Evolutionary conservation across 1,140 invertebrate genomes (phyloP).

Genomic region (Cecropterus lyciades): DNA sequence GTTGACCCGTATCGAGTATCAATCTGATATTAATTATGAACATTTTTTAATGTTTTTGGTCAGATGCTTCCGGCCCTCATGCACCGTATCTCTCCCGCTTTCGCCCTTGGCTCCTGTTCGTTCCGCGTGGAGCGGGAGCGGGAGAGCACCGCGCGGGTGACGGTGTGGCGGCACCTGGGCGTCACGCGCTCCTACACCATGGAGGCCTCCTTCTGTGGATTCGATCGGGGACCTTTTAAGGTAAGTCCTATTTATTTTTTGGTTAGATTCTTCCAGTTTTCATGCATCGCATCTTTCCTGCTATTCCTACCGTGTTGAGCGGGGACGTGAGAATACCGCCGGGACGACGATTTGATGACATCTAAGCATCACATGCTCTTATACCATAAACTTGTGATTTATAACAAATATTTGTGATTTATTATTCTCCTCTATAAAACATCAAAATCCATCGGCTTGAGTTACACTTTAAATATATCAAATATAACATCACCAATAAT

Average conservation of each 20-base stretch:
- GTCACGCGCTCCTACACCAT: conserved; percentile 92
- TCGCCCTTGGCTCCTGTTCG: conserved; percentile 90
- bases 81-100: conserved; percentile 88
- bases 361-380: too few species aligned
- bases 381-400: too few species aligned
- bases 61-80: conserved; percentile 89
- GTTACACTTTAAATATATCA: too few species aligned
- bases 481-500: too few species aligned
- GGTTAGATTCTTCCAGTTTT: conserved; percentile 88
- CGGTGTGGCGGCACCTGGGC: conserved; percentile 93
- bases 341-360: conserved; percentile 71
- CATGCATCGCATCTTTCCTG: conserved; percentile 88
- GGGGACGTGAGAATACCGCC: conserved; percentile 92
- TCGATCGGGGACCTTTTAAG: conserved; percentile 90
- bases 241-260: conserved; percentile 67
- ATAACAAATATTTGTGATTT: too few species aligned
- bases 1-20: too few species aligned
- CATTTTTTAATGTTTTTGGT: background rate
- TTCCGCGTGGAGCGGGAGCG: conserved; percentile 91
- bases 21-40: too few species aligned
- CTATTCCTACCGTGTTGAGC: conserved; percentile 92
- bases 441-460: too few species aligned
- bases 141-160: conserved; percentile 93
- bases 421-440: too few species aligned
- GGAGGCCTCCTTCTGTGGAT: conserved; percentile 95